Base-by-base conservation (phyloP, 2,113 vertebrate genomes). In the Ciconia stormi region DNA sequence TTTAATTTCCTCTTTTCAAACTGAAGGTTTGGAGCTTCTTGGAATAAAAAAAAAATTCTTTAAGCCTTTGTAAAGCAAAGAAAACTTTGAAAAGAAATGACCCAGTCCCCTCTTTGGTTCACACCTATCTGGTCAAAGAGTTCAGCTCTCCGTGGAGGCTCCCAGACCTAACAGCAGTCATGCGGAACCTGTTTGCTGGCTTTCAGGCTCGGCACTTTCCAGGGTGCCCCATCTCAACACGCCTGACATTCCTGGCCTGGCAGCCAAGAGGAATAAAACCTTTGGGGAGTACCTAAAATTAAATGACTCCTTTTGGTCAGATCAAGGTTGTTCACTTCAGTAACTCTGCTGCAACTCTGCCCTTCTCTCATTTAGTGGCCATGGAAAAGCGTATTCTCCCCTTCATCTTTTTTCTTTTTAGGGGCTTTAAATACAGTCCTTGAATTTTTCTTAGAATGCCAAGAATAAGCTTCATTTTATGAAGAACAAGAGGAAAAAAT, bases 41-140 rank as follows among this genome's bases (percentile, higher is more conserved):
- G 83, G 66, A 79, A 83, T 40, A 25, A 76, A 56, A 49, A 55
- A 59, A 56, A 63, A 46, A 58, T 3, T 56, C 78, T 84, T 81
- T 62, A 95, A 86, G 71, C 88, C 82, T 98, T 97, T 97, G 92
- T 89, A 92, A 91, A 90, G 84, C 73, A 81, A 95, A 97, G 96
- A 80, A 96, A 96, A 87, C 96, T 82, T 97, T 96, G 97, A 98
- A 98, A 97, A 97, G 95, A 95, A 98, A 97, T 97, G 97, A 98
- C 98, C 98, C 91, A 95, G 97, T 98, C 95, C 74, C 95, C 92
- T 97, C 96, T 97, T 98, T 97, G 98, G 97, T 98, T 99, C 98
- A 98, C 98, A 98, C 98, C 98, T 99, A 98, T 97, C 97, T 98
- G 98, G 98, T 98, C 98, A 98, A 97, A 97, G 97, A 96, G 98